Conservation (phyloP, 2,888 invertebrate species). For the Poecilobothrus nobilitatus region DNA sequence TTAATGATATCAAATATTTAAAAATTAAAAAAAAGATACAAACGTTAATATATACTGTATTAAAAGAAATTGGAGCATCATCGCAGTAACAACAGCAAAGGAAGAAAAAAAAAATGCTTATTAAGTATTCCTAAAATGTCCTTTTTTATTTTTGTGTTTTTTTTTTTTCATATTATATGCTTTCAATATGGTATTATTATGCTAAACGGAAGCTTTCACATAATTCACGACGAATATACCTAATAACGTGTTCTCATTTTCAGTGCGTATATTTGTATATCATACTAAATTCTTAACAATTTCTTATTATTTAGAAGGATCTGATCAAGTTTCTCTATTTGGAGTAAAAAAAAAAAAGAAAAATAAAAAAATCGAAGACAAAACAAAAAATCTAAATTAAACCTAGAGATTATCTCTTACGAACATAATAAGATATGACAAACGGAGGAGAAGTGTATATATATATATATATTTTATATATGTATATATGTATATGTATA, state of each 20-base stretch:
- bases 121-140: not conserved
- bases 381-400: not conserved
- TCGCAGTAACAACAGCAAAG: too few relatives aligned
- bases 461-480: too few relatives aligned
- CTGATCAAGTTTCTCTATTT: too few relatives aligned
- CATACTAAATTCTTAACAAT: too few relatives aligned
- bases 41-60: too few relatives aligned
- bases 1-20: not conserved
- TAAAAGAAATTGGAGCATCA: not conserved
- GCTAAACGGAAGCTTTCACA: conserved; percentile 1
- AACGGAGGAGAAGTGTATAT: too few relatives aligned
- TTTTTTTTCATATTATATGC: not conserved
- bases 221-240: not conserved
- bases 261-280: too few relatives aligned
- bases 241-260: not conserved
- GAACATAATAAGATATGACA: too few relatives aligned
- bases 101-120: not conserved
- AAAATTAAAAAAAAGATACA: too few relatives aligned
- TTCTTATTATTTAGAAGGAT: too few relatives aligned
- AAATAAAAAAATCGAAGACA: not conserved
- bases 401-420: not conserved
- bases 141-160: not conserved
- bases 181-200: not conserved
- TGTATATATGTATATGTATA: too few relatives aligned
- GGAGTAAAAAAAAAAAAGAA: not conserved